Base-by-base conservation (phyloP, 2,797 vertebrate species). In the Gadopsis marmoratus region DNA sequence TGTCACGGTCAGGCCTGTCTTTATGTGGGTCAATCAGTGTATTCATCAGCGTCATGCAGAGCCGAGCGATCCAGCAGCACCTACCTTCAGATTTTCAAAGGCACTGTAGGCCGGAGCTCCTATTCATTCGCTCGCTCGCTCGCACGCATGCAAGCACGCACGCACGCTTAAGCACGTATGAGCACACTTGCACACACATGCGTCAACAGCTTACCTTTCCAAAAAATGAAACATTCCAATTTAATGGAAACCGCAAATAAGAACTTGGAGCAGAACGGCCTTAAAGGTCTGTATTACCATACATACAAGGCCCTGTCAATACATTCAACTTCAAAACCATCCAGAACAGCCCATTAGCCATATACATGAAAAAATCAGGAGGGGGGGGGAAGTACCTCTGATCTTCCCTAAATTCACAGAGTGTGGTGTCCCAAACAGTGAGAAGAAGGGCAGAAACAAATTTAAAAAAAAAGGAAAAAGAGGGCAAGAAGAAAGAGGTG, bases 401-500 rank as follows among this genome's bases (percentile, higher is more conserved):
- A 72, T 75, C 60, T 87, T 91, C 83, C 76, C 93, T 93, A 90
- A 83, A 89, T 81, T 91, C 90, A 91, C 70, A 91, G 80, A 91
- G 88, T 80, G 77, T 75, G 83, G 67, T 70, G 90, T 89, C 82
- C 89, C 84, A 89, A 72, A 90, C 62, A 87, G 66, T 55, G 76
- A 84, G 33, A 85, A 77, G 85, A 79, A 87, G 75, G 76, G 62
- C 56, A 73, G 73, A 47, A 71, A 76, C 31, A 75, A 17, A 69
- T 26, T 26, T 56, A 60, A 56, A 26, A 33, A 51, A 67, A 65
- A 72, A 56, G 48, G 63, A 72, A 56, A 71, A 65, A 78, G 45
- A 60, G 51, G 75, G 70, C 64, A 84, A 59, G 71, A 72, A 91
- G 91, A 97, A 92, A 97, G 94, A 97, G 95, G 96, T 91, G 95